These are phyloP conservation scores for Rhagologus leucostigma DNA, from an alignment of 2,113 vertebrate species.

Conservation along the genomic window DNA sequence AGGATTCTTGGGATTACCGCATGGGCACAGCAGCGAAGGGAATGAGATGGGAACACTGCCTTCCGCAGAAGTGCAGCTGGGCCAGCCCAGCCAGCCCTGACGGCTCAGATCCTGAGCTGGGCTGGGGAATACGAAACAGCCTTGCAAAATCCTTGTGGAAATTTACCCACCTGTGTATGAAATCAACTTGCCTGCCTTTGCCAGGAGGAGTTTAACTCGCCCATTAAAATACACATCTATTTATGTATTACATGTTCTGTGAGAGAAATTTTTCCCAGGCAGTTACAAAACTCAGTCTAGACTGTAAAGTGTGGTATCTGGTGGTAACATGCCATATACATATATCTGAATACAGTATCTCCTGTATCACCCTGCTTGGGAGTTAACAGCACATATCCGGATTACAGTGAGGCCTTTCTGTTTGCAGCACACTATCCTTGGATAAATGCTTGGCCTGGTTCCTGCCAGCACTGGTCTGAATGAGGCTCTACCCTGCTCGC, in stretches of 20 bases:
- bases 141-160: constrained; percentile 66
- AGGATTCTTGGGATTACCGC: not conserved
- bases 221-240: constrained; percentile 65
- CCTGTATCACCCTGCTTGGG: not conserved
- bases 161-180: constrained; percentile 59
- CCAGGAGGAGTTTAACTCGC: constrained; percentile 63
- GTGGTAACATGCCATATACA: constrained; percentile 48
- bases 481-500: not conserved
- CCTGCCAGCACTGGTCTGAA: not conserved
- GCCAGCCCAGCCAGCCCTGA: not conserved
- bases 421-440: not conserved
- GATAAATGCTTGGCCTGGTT: not conserved
- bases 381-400: not conserved
- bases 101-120: not conserved
- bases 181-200: constrained; percentile 54
- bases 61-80: not conserved
- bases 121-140: constrained; percentile 29
- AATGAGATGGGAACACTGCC: not conserved
- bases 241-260: constrained; percentile 61
- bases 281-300: constrained; percentile 63
- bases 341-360: constrained; percentile 48
- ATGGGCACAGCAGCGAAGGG: not conserved
- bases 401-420: not conserved
- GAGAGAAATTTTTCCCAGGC: constrained; percentile 65
- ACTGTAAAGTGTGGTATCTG: constrained; percentile 53